These are phyloP conservation scores for Aphaenogaster rudis DNA, from an alignment of 1,140 invertebrate species.

Conservation along the genomic window DNA sequence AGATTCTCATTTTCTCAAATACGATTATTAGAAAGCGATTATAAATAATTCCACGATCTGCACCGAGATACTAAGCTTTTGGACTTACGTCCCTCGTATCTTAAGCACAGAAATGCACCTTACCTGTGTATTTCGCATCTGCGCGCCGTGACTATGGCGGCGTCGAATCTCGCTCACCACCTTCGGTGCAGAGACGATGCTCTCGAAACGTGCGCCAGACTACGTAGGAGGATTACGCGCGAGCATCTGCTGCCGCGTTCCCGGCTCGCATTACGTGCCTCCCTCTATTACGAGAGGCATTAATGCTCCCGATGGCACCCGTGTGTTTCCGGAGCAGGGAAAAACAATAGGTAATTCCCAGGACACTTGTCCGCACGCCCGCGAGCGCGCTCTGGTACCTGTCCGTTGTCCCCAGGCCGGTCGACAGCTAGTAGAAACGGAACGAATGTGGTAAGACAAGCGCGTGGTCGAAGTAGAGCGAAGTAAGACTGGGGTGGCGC, in stretches of 20 bases:
- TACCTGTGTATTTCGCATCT: constrained; percentile 8
- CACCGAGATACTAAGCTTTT: neutral
- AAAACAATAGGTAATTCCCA: constrained; percentile 73
- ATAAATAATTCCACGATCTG: neutral
- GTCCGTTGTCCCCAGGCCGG: constrained; percentile 32
- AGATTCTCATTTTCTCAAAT: neutral
- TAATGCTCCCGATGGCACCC: constrained; percentile 59
- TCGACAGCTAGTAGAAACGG: constrained; percentile 29
- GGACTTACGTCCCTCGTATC: neutral
- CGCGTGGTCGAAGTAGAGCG: neutral
- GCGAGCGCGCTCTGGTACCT: constrained; percentile 13
- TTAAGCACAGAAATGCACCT: constrained; percentile 14
- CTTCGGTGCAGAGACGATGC: constrained; percentile 46
- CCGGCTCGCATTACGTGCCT: constrained; percentile 60
- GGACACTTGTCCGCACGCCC: constrained; percentile 59
- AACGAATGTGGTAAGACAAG: constrained; percentile 20
- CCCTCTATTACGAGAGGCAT: constrained; percentile 63
- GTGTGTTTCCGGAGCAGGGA: constrained; percentile 36
- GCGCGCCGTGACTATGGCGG: constrained; percentile 22
- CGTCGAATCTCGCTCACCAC: constrained; percentile 51
- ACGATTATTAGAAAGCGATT: neutral
- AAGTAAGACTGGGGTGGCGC: neutral
- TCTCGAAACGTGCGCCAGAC: constrained; percentile 53
- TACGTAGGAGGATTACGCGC: constrained; percentile 61
- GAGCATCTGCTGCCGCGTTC: constrained; percentile 60